Evolutionary conservation across 1,140 invertebrate species (phyloP).

Genomic region (Solenopsis fugax): DNA sequence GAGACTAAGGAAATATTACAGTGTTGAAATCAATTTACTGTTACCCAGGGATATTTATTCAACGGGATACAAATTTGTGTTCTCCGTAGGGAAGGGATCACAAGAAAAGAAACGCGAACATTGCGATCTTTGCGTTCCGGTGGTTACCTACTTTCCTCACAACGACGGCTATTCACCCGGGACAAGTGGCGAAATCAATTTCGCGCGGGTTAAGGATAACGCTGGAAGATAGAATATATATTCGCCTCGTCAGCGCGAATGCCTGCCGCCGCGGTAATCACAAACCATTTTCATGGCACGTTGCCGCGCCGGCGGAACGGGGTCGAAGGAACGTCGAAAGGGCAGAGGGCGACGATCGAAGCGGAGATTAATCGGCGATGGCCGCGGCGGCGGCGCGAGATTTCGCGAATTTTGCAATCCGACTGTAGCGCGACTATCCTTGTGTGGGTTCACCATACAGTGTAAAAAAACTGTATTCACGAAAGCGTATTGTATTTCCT

Average conservation of each 20-base stretch:
- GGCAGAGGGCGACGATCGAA: slow-evolving; percentile 58
- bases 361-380: slow-evolving; percentile 42
- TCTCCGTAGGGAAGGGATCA: not conserved
- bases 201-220: slow-evolving; percentile 38
- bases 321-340: slow-evolving; percentile 56
- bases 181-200: slow-evolving; percentile 48
- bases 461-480: not conserved
- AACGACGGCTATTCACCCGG: slow-evolving; percentile 15
- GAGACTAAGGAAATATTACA: not conserved
- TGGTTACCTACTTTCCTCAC: slow-evolving; percentile 21
- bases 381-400: slow-evolving; percentile 4
- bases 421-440: not conserved
- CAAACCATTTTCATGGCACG: slow-evolving; percentile 48
- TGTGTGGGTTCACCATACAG: not conserved
- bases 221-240: slow-evolving; percentile 43
- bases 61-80: not conserved
- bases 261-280: slow-evolving; percentile 47
- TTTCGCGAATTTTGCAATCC: slow-evolving; percentile 25
- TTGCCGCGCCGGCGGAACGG: slow-evolving; percentile 41
- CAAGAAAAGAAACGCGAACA: not conserved
- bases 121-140: slow-evolving; percentile 10
- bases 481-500: not conserved
- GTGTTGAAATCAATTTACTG: not conserved
- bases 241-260: slow-evolving; percentile 51
- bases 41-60: not conserved